Evolutionary conservation across 2,888 invertebrate genomes (phyloP), one percentile per base, ranked within the genome.

Genomic region (Pammene aurita): DNA sequence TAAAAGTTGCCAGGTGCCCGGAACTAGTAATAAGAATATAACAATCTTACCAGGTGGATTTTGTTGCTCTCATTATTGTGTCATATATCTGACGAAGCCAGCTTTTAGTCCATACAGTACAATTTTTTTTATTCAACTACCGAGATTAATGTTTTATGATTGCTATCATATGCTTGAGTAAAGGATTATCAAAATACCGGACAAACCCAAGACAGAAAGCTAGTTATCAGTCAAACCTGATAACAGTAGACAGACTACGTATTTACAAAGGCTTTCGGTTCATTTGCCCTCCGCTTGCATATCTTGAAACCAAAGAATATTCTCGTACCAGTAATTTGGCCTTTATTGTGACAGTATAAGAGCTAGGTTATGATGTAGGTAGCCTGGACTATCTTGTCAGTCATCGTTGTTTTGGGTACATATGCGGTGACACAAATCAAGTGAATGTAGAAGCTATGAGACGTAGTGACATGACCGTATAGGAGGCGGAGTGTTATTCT

Each of bases 211-310:
- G 44, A 2, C 50, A 54, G 7, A 44, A 50, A 6, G 41, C 35
- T 52, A 62, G 44, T 67, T 67, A 56, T 48, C 56, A 63, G 56
- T 26, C 18, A 67, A 57, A 67, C 52, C 52, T 42, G 68, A 68
- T 68, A 64, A 63, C 35, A 61, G 41, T n/a, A 50, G 56, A 61
- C 55, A 48, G 48, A 16, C 46, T 64, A n/a, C n/a, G n/a, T n/a
- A 57, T 68, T 64, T 64, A 52, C 26, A 46, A 6, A 68, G 57
- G 52, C 50, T 68, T 64, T 38, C 34, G 48, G 63, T 68, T 52
- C 57, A 58, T 68, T 63, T 64, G 57, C 63, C 52, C 42, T 18
- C 26, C 44, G 48, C 14, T n/a, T 63, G n/a, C 10, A 55, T 18
- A 62, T 48, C 26, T 38, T 44, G 44, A 11, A 18, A 7, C 5